Evolutionary conservation across 2,888 invertebrate species (phyloP).

Genomic region (Plebejus melissa): DNA sequence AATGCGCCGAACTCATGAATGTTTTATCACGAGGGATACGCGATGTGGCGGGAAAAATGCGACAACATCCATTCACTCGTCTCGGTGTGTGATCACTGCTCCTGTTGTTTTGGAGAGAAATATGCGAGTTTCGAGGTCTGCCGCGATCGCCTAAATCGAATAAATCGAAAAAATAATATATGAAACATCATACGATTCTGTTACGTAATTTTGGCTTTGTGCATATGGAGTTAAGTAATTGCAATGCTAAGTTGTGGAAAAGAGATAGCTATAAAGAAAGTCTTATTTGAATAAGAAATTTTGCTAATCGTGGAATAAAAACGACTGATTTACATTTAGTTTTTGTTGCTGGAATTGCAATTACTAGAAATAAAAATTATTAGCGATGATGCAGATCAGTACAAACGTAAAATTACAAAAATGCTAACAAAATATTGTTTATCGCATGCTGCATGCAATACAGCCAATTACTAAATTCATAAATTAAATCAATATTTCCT

Average conservation of each 20-base stretch:
- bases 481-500: not conserved
- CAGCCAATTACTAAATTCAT: not conserved
- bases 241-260: not conserved
- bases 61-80: constrained; percentile 69
- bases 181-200: constrained; percentile 39
- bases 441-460: not conserved
- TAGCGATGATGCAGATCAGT: too few species aligned
- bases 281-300: too few species aligned
- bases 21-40: constrained; percentile 68
- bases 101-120: constrained; percentile 64
- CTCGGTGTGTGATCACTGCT: constrained; percentile 60
- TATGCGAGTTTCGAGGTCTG: constrained; percentile 54
- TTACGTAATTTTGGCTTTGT: constrained; percentile 16
- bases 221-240: not conserved
- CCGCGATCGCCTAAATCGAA: constrained; percentile 54
- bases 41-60: constrained; percentile 69
- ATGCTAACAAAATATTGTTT: not conserved
- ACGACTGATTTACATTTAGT: too few species aligned
- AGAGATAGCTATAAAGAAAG: too few species aligned
- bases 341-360: too few species aligned
- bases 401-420: too few species aligned
- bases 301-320: too few species aligned
- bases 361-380: too few species aligned
- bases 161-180: too few species aligned
- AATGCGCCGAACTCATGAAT: constrained; percentile 71